Evolutionary conservation across 2,888 invertebrate genomes (phyloP).

Genomic region (Drosophila anceps): DNA sequence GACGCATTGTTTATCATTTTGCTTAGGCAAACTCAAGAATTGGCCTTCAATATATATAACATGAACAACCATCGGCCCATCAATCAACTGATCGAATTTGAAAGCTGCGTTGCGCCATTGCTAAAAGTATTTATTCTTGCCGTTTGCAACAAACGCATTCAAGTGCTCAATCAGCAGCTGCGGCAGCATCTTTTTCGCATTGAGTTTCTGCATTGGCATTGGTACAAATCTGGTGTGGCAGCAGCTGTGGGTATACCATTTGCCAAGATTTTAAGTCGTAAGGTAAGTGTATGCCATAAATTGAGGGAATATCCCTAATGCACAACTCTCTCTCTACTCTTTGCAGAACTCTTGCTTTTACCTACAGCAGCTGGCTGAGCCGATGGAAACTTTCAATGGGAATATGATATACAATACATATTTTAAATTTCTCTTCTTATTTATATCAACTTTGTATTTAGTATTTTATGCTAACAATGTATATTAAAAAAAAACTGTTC

Average conservation of each 20-base stretch:
- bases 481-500: not conserved
- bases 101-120: not conserved
- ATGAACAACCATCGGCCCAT: not conserved
- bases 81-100: not conserved
- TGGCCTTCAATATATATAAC: not conserved
- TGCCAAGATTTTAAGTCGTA: not conserved
- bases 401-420: not conserved
- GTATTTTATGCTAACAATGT: not conserved
- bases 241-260: not conserved
- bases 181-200: not conserved
- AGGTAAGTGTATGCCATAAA: not conserved
- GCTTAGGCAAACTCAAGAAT: not conserved
- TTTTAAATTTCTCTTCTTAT: not conserved
- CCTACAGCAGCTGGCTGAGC: not conserved
- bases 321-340: fast-evolving
- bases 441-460: not conserved
- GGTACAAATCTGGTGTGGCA: not conserved
- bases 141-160: conserved; percentile 9
- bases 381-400: not conserved
- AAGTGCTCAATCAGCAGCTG: conserved; percentile 1
- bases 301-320: not conserved
- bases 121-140: conserved; percentile 1
- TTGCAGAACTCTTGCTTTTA: conserved; percentile 2
- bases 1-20: not conserved
- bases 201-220: not conserved